A percentile compares a stretch with the other conserved stretches of the same genome.
Conservation (phyloP, 2,888 invertebrate species). For the Byasa hedistus region DNA sequence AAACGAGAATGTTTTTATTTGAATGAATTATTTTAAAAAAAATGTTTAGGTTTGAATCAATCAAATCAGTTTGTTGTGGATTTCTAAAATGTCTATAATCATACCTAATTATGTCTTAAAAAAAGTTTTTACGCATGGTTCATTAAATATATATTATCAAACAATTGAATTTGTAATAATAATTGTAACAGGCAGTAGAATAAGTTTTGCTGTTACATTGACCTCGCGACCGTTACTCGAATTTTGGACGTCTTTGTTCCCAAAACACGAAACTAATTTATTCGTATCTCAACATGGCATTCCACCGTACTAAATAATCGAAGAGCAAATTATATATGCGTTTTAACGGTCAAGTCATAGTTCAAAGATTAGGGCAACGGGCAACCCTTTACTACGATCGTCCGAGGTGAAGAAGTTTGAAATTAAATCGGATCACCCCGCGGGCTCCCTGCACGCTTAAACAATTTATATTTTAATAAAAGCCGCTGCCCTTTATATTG, state of each 20-base stretch:
- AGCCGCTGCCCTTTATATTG: conserved; percentile 49
- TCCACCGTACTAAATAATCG: conserved; percentile 75
- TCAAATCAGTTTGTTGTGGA: neutral
- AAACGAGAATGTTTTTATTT: no score
- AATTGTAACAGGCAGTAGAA: conserved; percentile 34
- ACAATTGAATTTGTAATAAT: conserved; percentile 2
- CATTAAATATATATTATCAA: conserved; percentile 2
- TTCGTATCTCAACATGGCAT: conserved; percentile 71
- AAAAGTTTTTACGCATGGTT: neutral
- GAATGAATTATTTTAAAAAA: neutral
- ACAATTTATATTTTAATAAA: conserved; percentile 65
- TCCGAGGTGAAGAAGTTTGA: conserved; percentile 68
- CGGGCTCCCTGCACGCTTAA: conserved; percentile 59
- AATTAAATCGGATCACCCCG: conserved; percentile 65
- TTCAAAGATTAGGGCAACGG: conserved; percentile 79
- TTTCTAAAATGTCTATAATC: neutral
- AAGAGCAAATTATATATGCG: conserved; percentile 79
- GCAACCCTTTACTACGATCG: conserved; percentile 68
- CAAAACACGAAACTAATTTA: conserved; percentile 79
- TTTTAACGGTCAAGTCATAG: conserved; percentile 80
- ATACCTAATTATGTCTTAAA: neutral
- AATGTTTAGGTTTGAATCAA: neutral
- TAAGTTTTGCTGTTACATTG: conserved; percentile 69
- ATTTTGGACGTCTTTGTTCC: conserved; percentile 74
- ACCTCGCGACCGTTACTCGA: conserved; percentile 76